Conservation (phyloP, 2,888 invertebrate species). For the Xanthostigma xanthostigma region DNA sequence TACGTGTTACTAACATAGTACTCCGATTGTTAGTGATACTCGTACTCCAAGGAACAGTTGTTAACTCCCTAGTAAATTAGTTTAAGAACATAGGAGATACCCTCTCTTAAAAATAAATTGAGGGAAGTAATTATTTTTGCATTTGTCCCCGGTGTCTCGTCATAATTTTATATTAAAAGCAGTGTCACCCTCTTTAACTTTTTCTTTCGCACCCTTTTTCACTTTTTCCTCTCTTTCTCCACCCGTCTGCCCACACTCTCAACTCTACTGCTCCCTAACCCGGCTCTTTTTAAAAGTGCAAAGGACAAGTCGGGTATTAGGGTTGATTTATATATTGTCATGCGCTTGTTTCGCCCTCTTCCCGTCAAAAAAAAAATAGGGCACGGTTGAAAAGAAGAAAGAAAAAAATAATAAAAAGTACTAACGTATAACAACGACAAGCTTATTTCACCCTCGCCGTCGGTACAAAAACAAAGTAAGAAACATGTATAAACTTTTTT, state of each 20-base stretch:
- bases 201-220: slow-evolving; percentile 4
- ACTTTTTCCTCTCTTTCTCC: too few species aligned
- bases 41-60: too few species aligned
- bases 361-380: too few species aligned
- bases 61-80: slow-evolving; percentile 16
- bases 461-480: too few species aligned
- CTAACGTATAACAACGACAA: too few species aligned
- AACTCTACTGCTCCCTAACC: neutral
- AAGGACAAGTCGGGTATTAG: slow-evolving; percentile 1
- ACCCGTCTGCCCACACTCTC: too few species aligned
- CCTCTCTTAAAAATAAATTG: slow-evolving; percentile 16
- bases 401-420: too few species aligned
- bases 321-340: slow-evolving; percentile 1
- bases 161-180: slow-evolving; percentile 16
- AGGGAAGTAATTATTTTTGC: slow-evolving; percentile 22
- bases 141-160: slow-evolving; percentile 16
- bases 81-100: slow-evolving; percentile 12
- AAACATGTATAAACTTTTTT: too few species aligned
- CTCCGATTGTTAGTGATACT: too few species aligned
- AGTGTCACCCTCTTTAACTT: slow-evolving; percentile 12
- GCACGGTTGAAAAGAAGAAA: too few species aligned
- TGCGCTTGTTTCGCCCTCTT: neutral
- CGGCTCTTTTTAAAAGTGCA: slow-evolving; percentile 2
- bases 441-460: too few species aligned
- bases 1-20: too few species aligned